Base-by-base conservation (phyloP, 2,888 invertebrate species). In the Thymelicus lineola region DNA sequence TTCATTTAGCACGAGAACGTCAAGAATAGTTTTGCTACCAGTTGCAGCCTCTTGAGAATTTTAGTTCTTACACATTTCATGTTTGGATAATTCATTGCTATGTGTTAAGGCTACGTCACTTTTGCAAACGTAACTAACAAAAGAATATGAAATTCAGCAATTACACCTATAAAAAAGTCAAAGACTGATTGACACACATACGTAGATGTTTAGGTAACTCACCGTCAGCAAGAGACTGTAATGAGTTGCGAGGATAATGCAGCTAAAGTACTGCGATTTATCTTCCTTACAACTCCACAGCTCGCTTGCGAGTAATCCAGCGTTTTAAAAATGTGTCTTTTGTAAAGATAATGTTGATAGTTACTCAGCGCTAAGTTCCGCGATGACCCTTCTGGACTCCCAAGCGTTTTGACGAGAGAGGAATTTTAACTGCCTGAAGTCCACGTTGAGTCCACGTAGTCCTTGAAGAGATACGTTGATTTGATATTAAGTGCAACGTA, bases 261-360 rank as follows among this genome's bases (percentile, higher is more conserved):
- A 68, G 68, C 62, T 68, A 68, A 68, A 68, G 68, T 57, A 36
- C 57, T 20, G 62, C 62, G 68, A 68, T 68, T 68, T 62, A 68
- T 68, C 68, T 68, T 62, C 62, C 68, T 68, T 68, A 68, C 62
- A 68, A 68, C 68, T 69, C 46, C 20, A 15, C 57, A 69, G 68
- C 68, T 69, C 38, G 62, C 57, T 46, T 69, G 48, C 68, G 57
- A 50, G 69, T 63, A 69, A 63, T 63, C 58, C 57, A 62, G 61
- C 67, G 63, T 58, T 69, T 68, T 68, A 68, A 62, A 67, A 68
- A 68, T 69, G 68, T 68, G 69, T 63, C 69, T 63, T 63, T 58
- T 69, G 58, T 69, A 69, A 69, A 48, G 57, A 69, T 63, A 69
- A 68, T 62, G 62, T 68, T 55, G 62, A 61, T 57, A 68, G 68